phyloP scores from a whole-genome alignment of 2,797 vertebrate species.

The Chelidonichthys spinosus region DNA sequence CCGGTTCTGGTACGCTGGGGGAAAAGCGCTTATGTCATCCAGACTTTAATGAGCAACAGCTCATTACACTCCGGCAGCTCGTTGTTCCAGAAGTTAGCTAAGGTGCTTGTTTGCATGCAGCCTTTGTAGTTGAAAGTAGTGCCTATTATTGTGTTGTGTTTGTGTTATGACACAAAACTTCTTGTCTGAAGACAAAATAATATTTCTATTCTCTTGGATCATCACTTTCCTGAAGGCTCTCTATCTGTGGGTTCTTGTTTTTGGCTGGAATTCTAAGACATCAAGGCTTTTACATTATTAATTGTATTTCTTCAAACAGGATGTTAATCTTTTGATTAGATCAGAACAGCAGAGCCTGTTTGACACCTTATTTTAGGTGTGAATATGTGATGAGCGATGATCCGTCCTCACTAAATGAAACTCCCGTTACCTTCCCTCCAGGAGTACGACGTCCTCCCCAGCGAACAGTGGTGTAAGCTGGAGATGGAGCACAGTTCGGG shows the following conservation, averaged over 20 bases:
- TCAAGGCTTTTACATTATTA: neutral
- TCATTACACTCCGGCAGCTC: constrained; percentile 49
- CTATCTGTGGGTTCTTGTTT: neutral
- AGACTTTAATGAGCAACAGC: constrained; percentile 55
- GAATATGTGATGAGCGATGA: neutral
- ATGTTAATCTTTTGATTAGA: neutral
- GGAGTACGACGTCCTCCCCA: constrained; percentile 80
- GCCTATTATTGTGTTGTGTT: constrained; percentile 29
- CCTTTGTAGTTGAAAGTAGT: constrained; percentile 55
- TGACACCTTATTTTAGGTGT: neutral
- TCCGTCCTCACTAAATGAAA: neutral
- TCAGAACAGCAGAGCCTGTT: neutral
- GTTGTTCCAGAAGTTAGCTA: constrained; percentile 28
- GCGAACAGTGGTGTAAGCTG: constrained; percentile 88
- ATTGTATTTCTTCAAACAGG: neutral
- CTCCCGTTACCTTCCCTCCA: constrained; percentile 55
- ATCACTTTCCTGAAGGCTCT: neutral
- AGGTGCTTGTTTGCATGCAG: constrained; percentile 48
- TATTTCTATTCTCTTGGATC: neutral
- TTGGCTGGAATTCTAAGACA: neutral
- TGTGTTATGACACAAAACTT: constrained; percentile 12
- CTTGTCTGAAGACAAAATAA: neutral
- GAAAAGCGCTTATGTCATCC: constrained; percentile 42
- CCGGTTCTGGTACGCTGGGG: constrained; percentile 15
- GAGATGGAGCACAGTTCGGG: constrained; percentile 80